Evolutionary conservation across 2,888 invertebrate species (phyloP).

Genomic region (Orthonevra nobilis): DNA sequence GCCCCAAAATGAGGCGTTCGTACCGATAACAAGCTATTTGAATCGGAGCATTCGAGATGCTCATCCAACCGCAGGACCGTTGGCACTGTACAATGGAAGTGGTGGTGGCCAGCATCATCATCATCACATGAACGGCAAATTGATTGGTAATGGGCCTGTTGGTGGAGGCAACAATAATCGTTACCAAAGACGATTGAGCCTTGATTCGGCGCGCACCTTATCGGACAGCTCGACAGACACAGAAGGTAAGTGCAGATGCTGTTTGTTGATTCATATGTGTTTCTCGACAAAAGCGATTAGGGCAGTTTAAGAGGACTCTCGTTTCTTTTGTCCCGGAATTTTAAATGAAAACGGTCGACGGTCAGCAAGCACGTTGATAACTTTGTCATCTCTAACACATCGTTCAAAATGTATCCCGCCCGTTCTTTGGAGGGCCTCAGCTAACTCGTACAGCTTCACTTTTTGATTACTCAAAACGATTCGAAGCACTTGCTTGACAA

Average conservation of each 20-base stretch:
- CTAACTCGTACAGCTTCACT: no score
- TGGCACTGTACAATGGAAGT: constrained; percentile 72
- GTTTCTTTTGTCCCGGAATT: no score
- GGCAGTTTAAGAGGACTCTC: no score
- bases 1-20: constrained; percentile 75
- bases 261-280: no score
- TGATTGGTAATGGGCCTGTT: constrained; percentile 25
- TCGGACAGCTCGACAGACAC: constrained; percentile 87
- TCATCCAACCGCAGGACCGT: constrained; percentile 67
- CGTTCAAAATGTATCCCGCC: no score
- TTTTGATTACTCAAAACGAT: no score
- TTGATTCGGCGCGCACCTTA: constrained; percentile 87
- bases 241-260: constrained; percentile 78
- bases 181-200: constrained; percentile 83
- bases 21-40: constrained; percentile 67
- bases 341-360: no score
- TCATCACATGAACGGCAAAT: constrained; percentile 56
- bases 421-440: no score
- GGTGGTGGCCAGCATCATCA: constrained; percentile 57
- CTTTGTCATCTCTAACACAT: no score
- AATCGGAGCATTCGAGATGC: constrained; percentile 61
- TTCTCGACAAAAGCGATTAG: no score
- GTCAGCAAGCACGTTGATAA: no score
- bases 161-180: constrained; percentile 71
- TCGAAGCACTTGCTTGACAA: no score